phyloP scores from a whole-genome alignment of 1,140 invertebrate genomes.

The Trichoplusia ni region DNA sequence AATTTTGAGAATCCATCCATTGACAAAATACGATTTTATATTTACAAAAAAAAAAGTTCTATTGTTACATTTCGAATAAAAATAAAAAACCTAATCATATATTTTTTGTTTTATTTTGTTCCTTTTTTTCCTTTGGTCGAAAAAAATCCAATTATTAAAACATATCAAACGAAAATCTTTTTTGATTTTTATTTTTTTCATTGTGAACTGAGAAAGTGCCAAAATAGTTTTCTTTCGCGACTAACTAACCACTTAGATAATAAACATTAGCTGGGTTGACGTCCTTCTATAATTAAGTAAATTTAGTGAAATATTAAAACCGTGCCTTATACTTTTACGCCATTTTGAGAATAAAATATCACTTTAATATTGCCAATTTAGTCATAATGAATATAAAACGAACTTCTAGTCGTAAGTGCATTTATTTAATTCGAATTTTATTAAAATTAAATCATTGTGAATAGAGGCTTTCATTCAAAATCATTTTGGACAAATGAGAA shows the following conservation, averaged over 20 bases:
- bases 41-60: constrained; percentile 65
- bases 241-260: constrained; percentile 42
- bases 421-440: constrained; percentile 16
- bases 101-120: constrained; percentile 70
- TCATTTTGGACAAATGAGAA: neutral
- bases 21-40: constrained; percentile 74
- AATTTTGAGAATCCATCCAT: constrained; percentile 74
- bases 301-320: constrained; percentile 71
- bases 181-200: constrained; percentile 36
- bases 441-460: constrained; percentile 9
- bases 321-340: constrained; percentile 79
- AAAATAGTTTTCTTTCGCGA: constrained; percentile 36
- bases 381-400: constrained; percentile 52
- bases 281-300: constrained; percentile 72
- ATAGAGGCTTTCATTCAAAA: neutral
- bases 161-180: constrained; percentile 56
- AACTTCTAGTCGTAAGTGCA: constrained; percentile 42
- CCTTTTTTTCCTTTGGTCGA: constrained; percentile 42
- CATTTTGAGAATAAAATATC: constrained; percentile 77
- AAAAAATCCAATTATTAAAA: constrained; percentile 57
- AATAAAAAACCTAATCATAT: constrained; percentile 73
- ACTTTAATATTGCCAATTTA: constrained; percentile 70
- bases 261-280: constrained; percentile 61
- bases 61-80: constrained; percentile 78
- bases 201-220: constrained; percentile 35